Percentiles rank a stretch among this genome's conserved stretches.
These are phyloP conservation scores for Macrocentrus cingulum DNA, from an alignment of 1,140 invertebrate species.

Conservation along the genomic window DNA sequence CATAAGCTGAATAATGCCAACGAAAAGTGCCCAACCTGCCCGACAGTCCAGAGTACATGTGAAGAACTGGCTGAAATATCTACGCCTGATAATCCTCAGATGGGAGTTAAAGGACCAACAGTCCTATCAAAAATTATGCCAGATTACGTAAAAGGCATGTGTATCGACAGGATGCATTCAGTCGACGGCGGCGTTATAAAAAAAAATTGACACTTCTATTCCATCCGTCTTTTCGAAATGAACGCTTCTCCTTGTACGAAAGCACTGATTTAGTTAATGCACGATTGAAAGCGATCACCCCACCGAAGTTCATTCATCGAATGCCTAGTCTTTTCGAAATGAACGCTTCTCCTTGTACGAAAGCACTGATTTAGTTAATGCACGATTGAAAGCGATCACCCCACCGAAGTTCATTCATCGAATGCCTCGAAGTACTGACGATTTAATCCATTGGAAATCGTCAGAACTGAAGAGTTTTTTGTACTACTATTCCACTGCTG, in stretches of 20 bases:
- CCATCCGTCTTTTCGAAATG: conserved; percentile 8
- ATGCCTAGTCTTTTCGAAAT: not conserved
- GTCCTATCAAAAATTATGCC: conserved; percentile 31
- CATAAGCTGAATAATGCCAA: too few relatives aligned
- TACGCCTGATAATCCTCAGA: conserved; percentile 7
- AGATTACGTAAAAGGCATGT: conserved; percentile 27
- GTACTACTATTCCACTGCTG: conserved; percentile 22
- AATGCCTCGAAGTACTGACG: conserved; percentile 15
- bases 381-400: conserved; percentile 11
- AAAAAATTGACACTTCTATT: conserved; percentile 27
- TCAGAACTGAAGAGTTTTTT: conserved; percentile 26
- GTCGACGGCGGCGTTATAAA: conserved; percentile 28
- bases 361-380: conserved; percentile 15
- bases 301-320: conserved; percentile 26
- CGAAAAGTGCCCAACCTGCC: too few relatives aligned
- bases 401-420: conserved; percentile 27
- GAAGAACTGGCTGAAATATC: not conserved
- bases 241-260: conserved; percentile 17
- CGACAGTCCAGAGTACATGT: too few relatives aligned
- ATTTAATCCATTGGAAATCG: conserved; percentile 26
- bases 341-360: conserved; percentile 17
- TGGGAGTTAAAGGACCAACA: conserved; percentile 22
- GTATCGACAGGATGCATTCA: conserved; percentile 29
- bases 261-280: conserved; percentile 16
- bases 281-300: conserved; percentile 13